A percentile compares a stretch with the other conserved stretches of the same genome.
Evolutionary conservation across 2,113 vertebrate genomes (phyloP).

Genomic region (Choloepus hoffmanni): DNA sequence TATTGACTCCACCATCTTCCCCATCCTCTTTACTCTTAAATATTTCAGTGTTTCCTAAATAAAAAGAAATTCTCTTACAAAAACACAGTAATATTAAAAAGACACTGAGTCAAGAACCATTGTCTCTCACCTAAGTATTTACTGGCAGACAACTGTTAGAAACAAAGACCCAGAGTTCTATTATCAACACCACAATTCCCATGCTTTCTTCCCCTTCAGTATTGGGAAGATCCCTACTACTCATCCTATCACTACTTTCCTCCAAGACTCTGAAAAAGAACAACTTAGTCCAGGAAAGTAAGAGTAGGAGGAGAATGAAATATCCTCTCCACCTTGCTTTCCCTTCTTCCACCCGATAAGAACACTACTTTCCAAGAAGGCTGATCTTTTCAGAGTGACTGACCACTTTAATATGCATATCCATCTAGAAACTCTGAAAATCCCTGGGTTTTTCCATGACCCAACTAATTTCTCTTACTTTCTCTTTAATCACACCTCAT

Average conservation of each 20-base stretch:
- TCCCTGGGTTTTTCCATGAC: neutral
- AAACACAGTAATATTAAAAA: constrained; percentile 6
- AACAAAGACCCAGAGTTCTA: neutral
- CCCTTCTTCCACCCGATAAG: neutral
- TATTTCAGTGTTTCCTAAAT: neutral
- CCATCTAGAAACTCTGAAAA: constrained; percentile 35
- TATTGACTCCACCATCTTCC: no score
- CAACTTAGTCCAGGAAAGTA: neutral
- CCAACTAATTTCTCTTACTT: constrained; percentile 59
- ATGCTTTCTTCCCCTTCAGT: neutral
- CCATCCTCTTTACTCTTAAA: neutral
- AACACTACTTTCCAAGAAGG: neutral
- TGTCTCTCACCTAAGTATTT: neutral
- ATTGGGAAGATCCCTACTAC: neutral
- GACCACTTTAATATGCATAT: neutral
- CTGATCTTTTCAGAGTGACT: neutral
- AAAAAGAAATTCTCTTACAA: neutral
- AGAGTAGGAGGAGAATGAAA: neutral
- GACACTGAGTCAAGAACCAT: neutral
- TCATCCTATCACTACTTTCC: neutral
- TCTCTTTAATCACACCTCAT: neutral
- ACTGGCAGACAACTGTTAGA: neutral
- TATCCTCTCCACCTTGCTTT: neutral
- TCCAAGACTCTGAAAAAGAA: neutral
- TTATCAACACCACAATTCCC: neutral